Evolutionary conservation across 92 coral and sea anemone species (phyloP).

Genomic region (Zoanthus solanderi): DNA sequence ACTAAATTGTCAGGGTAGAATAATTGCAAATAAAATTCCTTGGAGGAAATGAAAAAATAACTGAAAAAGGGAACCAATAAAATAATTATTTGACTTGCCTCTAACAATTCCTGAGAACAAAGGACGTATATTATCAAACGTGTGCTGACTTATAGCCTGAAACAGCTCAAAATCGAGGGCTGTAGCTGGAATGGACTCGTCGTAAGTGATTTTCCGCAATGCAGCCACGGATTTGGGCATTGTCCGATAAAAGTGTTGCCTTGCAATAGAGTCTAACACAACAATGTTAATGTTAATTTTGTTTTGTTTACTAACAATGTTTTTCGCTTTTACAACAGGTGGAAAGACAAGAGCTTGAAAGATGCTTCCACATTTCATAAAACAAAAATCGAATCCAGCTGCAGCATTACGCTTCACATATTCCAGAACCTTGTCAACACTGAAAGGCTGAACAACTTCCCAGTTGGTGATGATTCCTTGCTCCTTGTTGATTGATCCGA

Average conservation of each 20-base stretch:
- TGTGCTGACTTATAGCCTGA: slow-evolving; percentile 70
- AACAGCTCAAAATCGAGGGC: slow-evolving; percentile 69
- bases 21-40: neutral
- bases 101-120: slow-evolving; percentile 70
- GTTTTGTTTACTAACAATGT: slow-evolving; percentile 1
- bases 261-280: slow-evolving; percentile 65
- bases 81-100: slow-evolving; percentile 46
- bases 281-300: slow-evolving; percentile 65
- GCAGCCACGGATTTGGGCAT: slow-evolving; percentile 69
- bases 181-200: slow-evolving; percentile 61
- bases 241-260: slow-evolving; percentile 70
- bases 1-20: too few species aligned
- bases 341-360: slow-evolving; percentile 61
- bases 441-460: slow-evolving; percentile 25
- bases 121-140: slow-evolving; percentile 69
- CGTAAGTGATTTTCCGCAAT: slow-evolving; percentile 62
- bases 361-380: slow-evolving; percentile 61
- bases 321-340: slow-evolving; percentile 27
- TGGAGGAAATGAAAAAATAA: neutral
- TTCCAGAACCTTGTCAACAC: slow-evolving; percentile 20
- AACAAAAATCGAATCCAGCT: slow-evolving; percentile 49
- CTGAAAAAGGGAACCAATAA: neutral
- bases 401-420: slow-evolving; percentile 50
- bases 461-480: slow-evolving; percentile 40
- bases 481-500: slow-evolving; percentile 29